Percentiles rank a stretch among this genome's conserved stretches.
phyloP scores from a whole-genome alignment of 2,113 vertebrate genomes.

The Nothobranchius furzeri region DNA sequence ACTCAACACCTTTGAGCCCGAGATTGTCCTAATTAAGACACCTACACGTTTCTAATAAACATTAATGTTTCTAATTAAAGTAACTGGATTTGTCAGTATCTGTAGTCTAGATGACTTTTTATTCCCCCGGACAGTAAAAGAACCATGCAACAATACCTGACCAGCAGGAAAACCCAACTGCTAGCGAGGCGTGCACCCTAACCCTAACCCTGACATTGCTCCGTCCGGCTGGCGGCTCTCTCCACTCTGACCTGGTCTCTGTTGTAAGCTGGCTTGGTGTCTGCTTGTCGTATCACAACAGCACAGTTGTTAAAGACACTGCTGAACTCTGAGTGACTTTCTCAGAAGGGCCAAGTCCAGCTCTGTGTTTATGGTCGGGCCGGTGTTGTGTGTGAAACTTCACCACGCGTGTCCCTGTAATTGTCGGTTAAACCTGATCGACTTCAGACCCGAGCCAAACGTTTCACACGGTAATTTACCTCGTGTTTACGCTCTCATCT shows the following conservation, averaged over 20 bases:
- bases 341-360: constrained; percentile 41
- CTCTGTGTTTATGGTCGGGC: constrained; percentile 46
- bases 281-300: constrained; percentile 47
- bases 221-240: constrained; percentile 13
- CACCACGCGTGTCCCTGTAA: constrained; percentile 4
- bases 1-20: neutral
- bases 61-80: too few relatives aligned
- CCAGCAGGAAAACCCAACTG: constrained; percentile 27
- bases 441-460: neutral
- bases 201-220: constrained; percentile 21
- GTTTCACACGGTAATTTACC: neutral
- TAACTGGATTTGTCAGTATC: too few relatives aligned
- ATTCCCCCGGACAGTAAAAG: neutral
- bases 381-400: constrained; percentile 34
- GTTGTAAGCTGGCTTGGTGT: constrained; percentile 40
- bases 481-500: neutral
- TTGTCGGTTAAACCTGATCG: neutral
- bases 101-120: too few relatives aligned
- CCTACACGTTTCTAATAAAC: too few relatives aligned
- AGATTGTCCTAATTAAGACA: too few relatives aligned
- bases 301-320: constrained; percentile 52
- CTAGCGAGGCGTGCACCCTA: constrained; percentile 37
- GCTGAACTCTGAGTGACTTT: constrained; percentile 66
- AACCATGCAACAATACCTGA: constrained; percentile 16
- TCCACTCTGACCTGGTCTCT: constrained; percentile 26